phyloP scores from a whole-genome alignment of 2,888 invertebrate genomes.

The Malachius bipustulatus region DNA sequence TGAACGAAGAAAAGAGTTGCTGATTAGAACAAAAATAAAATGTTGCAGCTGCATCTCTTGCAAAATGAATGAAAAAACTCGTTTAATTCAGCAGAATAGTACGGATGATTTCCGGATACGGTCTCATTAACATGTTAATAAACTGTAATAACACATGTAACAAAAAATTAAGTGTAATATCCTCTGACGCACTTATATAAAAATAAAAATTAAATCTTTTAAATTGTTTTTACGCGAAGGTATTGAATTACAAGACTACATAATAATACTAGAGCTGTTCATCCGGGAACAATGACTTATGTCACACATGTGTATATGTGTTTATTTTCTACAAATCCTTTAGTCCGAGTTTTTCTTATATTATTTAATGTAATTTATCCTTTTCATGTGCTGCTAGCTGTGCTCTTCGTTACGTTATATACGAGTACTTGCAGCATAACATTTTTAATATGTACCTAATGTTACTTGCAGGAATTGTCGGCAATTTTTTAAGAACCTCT shows the following conservation, averaged over 20 bases:
- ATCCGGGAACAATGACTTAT: constrained; percentile 27
- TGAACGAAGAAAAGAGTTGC: too few relatives aligned
- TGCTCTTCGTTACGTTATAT: too few relatives aligned
- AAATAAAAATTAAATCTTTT: constrained; percentile 23
- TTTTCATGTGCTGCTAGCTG: constrained; percentile 20
- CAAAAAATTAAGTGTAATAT: constrained; percentile 17
- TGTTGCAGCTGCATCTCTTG: too few relatives aligned
- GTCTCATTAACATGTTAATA: neutral
- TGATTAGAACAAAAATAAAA: too few relatives aligned
- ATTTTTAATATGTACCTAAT: too few relatives aligned
- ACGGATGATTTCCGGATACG: neutral
- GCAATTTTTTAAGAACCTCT: too few relatives aligned
- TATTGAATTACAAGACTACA: neutral
- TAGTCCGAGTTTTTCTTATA: constrained; percentile 15
- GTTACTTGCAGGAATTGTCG: too few relatives aligned
- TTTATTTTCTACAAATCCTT: constrained; percentile 18
- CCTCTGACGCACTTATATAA: constrained; percentile 20
- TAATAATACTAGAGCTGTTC: constrained; percentile 12
- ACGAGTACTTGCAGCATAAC: too few relatives aligned
- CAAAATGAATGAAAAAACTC: too few relatives aligned
- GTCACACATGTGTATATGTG: constrained; percentile 19
- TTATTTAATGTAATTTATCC: constrained; percentile 20
- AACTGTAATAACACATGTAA: neutral
- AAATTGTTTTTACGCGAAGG: neutral
- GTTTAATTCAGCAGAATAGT: neutral